Conservation (phyloP, 2,888 invertebrate genomes). For the Corbicula japonica region DNA sequence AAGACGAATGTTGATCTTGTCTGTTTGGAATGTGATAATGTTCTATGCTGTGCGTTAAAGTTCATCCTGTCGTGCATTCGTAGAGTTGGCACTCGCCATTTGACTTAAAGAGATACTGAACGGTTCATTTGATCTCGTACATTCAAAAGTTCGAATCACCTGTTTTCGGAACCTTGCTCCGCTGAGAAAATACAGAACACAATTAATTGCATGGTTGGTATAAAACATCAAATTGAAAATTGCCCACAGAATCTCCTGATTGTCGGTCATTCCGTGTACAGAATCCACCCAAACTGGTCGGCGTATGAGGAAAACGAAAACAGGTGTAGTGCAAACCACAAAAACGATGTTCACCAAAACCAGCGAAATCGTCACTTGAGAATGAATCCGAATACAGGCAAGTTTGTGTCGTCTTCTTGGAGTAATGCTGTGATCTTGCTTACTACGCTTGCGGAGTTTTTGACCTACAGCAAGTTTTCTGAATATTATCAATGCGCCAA, state of each 20-base stretch:
- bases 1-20: no score
- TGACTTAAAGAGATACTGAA: no score
- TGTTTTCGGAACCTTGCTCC: slow-evolving; percentile 21
- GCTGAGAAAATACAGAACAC: slow-evolving; percentile 33
- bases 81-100: no score
- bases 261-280: slow-evolving; percentile 18
- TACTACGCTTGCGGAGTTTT: neutral
- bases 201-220: slow-evolving; percentile 24
- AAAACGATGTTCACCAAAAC: slow-evolving; percentile 26
- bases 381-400: no score
- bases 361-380: slow-evolving; percentile 24
- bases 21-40: no score
- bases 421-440: neutral
- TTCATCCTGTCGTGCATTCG: no score
- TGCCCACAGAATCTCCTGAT: slow-evolving; percentile 40
- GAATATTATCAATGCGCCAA: slow-evolving; percentile 17
- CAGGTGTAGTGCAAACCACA: slow-evolving; percentile 21
- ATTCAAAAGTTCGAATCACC: neutral
- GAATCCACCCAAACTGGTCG: slow-evolving; percentile 9
- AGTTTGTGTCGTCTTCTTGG: no score
- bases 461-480: neutral
- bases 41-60: no score
- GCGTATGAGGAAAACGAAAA: slow-evolving; percentile 8
- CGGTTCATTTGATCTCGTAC: no score
- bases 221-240: slow-evolving; percentile 17